Base-by-base conservation (phyloP, 1,140 invertebrate species). In the Aphis gossypii region DNA sequence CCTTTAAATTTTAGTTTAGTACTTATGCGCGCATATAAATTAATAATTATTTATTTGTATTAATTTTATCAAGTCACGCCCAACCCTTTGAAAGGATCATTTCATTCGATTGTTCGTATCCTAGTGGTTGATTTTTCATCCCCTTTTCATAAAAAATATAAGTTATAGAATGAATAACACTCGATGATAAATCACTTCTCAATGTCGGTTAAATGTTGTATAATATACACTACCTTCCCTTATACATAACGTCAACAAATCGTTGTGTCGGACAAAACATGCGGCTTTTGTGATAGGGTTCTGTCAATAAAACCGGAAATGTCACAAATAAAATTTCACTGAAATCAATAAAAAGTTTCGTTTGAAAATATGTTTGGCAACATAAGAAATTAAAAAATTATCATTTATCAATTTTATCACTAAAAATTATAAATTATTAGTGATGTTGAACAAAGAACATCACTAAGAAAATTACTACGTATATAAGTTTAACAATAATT, bases 151-250 rank as follows among this genome's bases (percentile, higher is more conserved):
- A 51, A 88, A 88, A 88, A 30, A 30, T n/a, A 48, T 38, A 38
- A 84, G 35, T 84, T 38, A 44, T 46, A 86, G 21, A 46, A 48
- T 48, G n/a, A 18, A 87, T 21, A n/a, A 88, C 20, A 21, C 30
- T 88, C 86, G 46, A 48, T 51, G n/a, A 88, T 51, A 20, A 88
- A 88, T 88, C 30, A 88, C 30, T 88, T 38, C 21, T 88, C 30
- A 35, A 54, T 51, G 48, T 88, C 7, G n/a, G 48, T 35, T 88
- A 88, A 51, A 88, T 88, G 86, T 35, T 88, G 25, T 86, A 30
- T 46, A 30, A 35, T 38, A 48, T 46, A 87, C 8, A 23, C 41
- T 21, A 84, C 23, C 38, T 51, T 0, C 18, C 21, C 11, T 35
- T 88, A 48, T 88, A 51, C n/a, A 35, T 88, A 54, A 88, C 86